Base-by-base conservation (phyloP, 2,888 invertebrate genomes). In the Chironomus tentans region DNA sequence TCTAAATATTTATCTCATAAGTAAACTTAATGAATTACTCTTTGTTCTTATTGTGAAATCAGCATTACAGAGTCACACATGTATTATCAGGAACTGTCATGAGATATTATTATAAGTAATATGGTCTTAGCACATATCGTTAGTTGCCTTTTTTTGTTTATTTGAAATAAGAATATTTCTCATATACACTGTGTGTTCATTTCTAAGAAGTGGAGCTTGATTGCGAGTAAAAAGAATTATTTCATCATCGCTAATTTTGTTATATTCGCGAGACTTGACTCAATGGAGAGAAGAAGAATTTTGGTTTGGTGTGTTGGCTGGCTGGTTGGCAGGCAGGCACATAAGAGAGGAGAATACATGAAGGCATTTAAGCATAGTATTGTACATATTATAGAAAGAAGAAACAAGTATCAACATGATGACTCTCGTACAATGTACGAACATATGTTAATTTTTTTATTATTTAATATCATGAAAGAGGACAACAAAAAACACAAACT, bases 221-320 rank as follows among this genome's bases (percentile, higher is more conserved):
- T n/a, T 12, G 12, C 24, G 46, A 46, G 21, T 13, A 47, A 46
- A 13, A 47, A 28, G 70, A 47, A 70, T 56, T 18, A 47, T 70
- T 70, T 70, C 70, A 70, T 70, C 70, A 70, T 70, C 70, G 38
- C 70, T 70, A 70, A 70, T 70, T 70, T 70, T 48, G 48, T 38
- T 38, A n/a, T 15, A 4, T 22, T 13, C 12, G 24, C 28, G 46
- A 46, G 56, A 56, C 15, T 56, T 56, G n/a, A 15, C 18, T 56
- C 56, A 7, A 56, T n/a, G 24, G 5, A 13, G 21, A 65, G 65
- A 65, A 65, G 65, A 24, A 65, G 21, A 65, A 24, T 15, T 38
- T 38, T 38, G 38, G 38, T 38, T 38, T 38, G 38, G 38, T 38
- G 38, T 15, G 56, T 56, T n/a, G 15, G 56, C 18, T 56, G n/a